Base-by-base conservation (phyloP, 2,797 vertebrate genomes). In the Melanotaenia nigrans region DNA sequence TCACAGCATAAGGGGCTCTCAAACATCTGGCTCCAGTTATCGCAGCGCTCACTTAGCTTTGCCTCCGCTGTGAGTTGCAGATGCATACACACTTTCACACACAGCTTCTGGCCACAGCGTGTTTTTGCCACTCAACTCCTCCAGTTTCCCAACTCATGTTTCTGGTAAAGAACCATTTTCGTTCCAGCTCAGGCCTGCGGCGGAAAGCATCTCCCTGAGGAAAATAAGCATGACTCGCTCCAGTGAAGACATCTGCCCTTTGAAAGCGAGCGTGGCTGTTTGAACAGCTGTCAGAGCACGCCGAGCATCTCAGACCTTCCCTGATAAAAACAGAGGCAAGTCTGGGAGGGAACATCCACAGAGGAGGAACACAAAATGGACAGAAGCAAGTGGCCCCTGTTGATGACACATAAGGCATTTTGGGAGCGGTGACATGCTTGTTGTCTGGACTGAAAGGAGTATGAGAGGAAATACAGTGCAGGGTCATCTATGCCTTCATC, bases 231-330 rank as follows among this genome's bases (percentile, higher is more conserved):
- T 32, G 92, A 91, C 86, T 92, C 90, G 91, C 90, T 94, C 90
- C 89, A 90, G 85, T 90, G 90, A 93, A 93, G 94, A 94, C 94
- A 95, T 95, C 93, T 95, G 93, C 93, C 94, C 94, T 94, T 94
- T 93, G 90, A 94, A 94, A 93, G 79, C 40, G 49, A 90, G 89
- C 76, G 65, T 77, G 86, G 92, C 89, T 95, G 95, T 95, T 95
- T 94, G 91, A 95, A 95, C 94, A 95, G 94, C 94, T 95, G 94
- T 91, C 88, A 88, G 89, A 87, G 85, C 90, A 74, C 85, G 79
- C 84, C 76, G 87, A 75, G 79, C 75, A 62, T 91, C 89, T 88
- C 92, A 90, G 91, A 84, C 77, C 86, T 89, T 86, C 86, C 74
- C 87, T 89, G 92, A 90, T 94, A 93, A 89, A 67, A 94, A 93